Evolutionary conservation across 2,888 invertebrate genomes (phyloP).

Genomic region (Macrophya annulata): DNA sequence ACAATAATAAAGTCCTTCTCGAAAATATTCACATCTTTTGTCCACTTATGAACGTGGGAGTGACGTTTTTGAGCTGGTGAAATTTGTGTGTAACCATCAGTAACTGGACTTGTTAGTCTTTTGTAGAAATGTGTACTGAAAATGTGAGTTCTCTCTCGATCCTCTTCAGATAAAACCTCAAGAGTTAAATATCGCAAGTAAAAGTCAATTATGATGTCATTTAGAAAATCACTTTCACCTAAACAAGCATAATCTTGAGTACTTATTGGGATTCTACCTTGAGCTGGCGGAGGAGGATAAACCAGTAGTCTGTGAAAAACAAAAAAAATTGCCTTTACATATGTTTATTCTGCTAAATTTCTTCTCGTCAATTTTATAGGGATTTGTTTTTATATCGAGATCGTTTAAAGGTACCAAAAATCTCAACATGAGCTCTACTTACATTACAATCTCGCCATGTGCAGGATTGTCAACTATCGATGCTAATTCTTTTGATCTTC

Average conservation of each 20-base stretch:
- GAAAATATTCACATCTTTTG: constrained; percentile 95
- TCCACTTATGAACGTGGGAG: constrained; percentile 94
- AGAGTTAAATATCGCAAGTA: constrained; percentile 89
- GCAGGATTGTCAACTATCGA: not conserved
- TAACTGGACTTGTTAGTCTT: constrained; percentile 88
- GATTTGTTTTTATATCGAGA: not conserved
- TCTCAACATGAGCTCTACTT: not conserved
- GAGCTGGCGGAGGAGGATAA: constrained; percentile 85
- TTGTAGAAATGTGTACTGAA: constrained; percentile 97
- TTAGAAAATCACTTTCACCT: constrained; percentile 93
- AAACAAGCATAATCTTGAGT: constrained; percentile 94
- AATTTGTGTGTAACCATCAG: constrained; percentile 82
- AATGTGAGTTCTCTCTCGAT: constrained; percentile 90
- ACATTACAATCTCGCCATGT: constrained; percentile 57
- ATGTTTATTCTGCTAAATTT: not conserved
- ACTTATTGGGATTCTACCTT: constrained; percentile 91
- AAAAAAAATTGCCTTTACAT: not conserved
- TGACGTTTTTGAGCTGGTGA: constrained; percentile 92
- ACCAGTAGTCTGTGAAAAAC: constrained; percentile 7
- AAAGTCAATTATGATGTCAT: constrained; percentile 97
- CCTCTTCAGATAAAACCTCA: constrained; percentile 85
- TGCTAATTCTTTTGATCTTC: not conserved
- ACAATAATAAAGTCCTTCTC: constrained; percentile 96
- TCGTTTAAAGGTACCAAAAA: not conserved
- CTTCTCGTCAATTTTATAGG: not conserved